Evolutionary conservation across 2,113 vertebrate genomes (phyloP), one percentile per base, ranked within the genome.

Genomic region (Malurus elegans): DNA sequence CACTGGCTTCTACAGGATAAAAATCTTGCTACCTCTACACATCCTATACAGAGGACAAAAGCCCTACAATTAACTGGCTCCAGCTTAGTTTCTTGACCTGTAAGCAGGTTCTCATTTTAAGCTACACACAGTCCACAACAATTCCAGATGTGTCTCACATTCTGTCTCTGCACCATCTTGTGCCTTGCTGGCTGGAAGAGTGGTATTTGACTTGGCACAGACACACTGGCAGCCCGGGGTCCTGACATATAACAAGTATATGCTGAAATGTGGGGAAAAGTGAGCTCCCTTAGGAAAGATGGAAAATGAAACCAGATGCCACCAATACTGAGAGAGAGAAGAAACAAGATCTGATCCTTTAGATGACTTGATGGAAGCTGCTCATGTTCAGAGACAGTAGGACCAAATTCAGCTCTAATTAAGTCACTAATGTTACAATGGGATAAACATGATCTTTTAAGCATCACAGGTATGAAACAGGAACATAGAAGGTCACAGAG

Each of bases 231-330:
- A 93, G 89, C 44, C 36, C 4, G 0, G 54, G 48, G 53, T 31
- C 42, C 85, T 95, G 86, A 67, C 65, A 91, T 9, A n/a, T 61
- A 84, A 64, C 73, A 78, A 31, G 69, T 66, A 69, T 72, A 79
- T 73, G 66, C 73, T 92, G 88, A 94, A 96, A 96, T 72, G 92
- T 79, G 86, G 74, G 60, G 92, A 60, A 96, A 96, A 96, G 93
- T 87, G 91, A 96, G 95, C 88, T 94, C 79, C 56, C 65, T 70
- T 24, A 32, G 83, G 72, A 93, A 93, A 92, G 92, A 91, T 79
- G 88, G 93, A 93, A 95, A 95, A 96, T 95, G 94, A 97, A 97
- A 96, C 79, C 91, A 92, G 95, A 96, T 51, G 65, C 93, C 83
- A 86, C 66, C 64, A 91, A 71, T 31, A 72, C 78, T 38, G 48